Base-by-base conservation (phyloP, 2,888 invertebrate genomes). In the Mylabris sibirica region DNA sequence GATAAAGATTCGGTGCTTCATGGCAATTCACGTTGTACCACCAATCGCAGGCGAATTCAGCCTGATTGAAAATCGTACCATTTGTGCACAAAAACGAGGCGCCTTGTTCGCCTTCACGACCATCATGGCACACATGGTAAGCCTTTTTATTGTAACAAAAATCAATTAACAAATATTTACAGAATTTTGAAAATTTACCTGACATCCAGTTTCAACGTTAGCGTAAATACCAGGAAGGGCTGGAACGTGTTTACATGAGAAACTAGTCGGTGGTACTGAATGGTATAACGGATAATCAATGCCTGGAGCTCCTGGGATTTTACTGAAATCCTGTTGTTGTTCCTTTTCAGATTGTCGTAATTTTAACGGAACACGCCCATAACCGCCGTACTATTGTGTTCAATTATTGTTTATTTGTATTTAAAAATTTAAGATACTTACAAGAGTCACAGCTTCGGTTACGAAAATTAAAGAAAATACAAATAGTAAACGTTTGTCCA, bases 11-110 rank as follows among this genome's bases (percentile, higher is more conserved):
- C 3, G 88, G 87, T n/a, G 95, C 92, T 70, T 92, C 89, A 4
- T 90, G 89, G 77, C 95, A 95, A 80, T 95, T 91, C 0, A 95
- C 94, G 82, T 95, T 95, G 87, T 94, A 94, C 95, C 95, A 95
- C 95, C 95, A 95, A 82, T 95, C 95, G 77, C 95, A 95, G 2
- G 93, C 90, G 78, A 95, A 95, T 81, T 94, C 92, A 72, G 90
- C 89, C 80, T 95, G 95, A 85, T 94, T 94, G 85, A 95, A 95
- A 69, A 95, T 86, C 0, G 95, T 95, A 1, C 95, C 95, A 79
- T 95, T 95, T 63, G 93, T 91, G 84, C 95, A 95, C 3, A 95
- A 89, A 85, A 95, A 95, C 0, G 92, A 89, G 0, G 95, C 93
- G 0, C 95, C 94, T 79, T 93, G 93, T 77, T 93, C 89, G 0